Conservation (phyloP, 2,888 invertebrate genomes). For the Cheilosia impressa region DNA sequence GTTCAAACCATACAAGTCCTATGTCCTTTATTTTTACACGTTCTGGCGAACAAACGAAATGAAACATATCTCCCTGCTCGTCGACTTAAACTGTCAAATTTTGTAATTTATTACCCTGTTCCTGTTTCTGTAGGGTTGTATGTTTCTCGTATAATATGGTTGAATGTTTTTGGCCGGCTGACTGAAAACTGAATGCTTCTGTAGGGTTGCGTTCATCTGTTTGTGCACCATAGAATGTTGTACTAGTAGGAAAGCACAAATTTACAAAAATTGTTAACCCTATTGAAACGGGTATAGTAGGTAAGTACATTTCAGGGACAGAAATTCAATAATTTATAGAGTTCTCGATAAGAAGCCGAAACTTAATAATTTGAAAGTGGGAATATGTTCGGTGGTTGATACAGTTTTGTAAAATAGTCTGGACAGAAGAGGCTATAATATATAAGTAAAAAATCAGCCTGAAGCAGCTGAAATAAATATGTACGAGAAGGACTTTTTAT, state of each 20-base stretch:
- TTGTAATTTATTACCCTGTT: slow-evolving; percentile 83
- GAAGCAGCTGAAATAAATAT: too few species aligned
- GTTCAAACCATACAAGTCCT: slow-evolving; percentile 34
- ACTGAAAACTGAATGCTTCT: slow-evolving; percentile 59
- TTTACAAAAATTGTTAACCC: slow-evolving; percentile 6
- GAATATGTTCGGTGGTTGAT: too few species aligned
- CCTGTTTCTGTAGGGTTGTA: slow-evolving; percentile 80
- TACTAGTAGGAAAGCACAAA: background rate
- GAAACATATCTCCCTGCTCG: slow-evolving; percentile 54
- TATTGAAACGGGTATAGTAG: background rate
- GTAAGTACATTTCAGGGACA: background rate
- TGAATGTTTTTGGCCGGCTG: slow-evolving; percentile 48
- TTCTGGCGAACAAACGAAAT: slow-evolving; percentile 47
- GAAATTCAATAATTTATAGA: background rate
- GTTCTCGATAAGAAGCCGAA: background rate
- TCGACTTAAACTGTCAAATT: slow-evolving; percentile 83
- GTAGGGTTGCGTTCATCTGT: slow-evolving; percentile 59
- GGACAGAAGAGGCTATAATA: too few species aligned
- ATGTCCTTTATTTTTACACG: slow-evolving; percentile 42
- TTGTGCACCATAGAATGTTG: slow-evolving; percentile 5
- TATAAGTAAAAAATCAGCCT: too few species aligned
- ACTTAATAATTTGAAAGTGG: background rate
- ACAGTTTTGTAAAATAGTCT: too few species aligned
- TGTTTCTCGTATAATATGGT: slow-evolving; percentile 2
- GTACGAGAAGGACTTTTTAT: too few species aligned